phyloP scores from a whole-genome alignment of 2,888 invertebrate species.

The Masnerella sp. region DNA sequence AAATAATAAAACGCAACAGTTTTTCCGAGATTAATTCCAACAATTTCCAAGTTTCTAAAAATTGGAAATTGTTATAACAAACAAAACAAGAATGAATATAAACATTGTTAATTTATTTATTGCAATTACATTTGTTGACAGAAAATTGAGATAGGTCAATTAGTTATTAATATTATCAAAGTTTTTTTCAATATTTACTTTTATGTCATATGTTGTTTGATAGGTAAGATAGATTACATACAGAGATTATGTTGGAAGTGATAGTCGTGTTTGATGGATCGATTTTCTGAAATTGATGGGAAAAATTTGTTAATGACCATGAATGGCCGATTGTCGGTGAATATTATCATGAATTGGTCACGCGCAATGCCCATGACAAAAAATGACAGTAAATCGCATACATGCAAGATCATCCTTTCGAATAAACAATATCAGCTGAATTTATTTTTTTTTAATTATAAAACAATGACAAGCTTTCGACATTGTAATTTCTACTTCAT shows the following conservation, averaged over 20 bases:
- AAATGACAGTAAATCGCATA: conserved; percentile 11
- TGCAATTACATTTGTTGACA: too few relatives aligned
- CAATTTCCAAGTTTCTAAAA: too few relatives aligned
- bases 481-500: too few relatives aligned
- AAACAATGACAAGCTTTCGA: too few relatives aligned
- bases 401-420: conserved; percentile 1
- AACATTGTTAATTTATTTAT: too few relatives aligned
- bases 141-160: too few relatives aligned
- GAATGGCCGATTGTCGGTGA: conserved; percentile 10
- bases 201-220: background rate
- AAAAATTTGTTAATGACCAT: conserved; percentile 25
- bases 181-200: conserved; percentile 4
- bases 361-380: conserved; percentile 18
- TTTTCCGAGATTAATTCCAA: too few relatives aligned
- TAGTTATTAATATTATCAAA: too few relatives aligned
- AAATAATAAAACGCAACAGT: too few relatives aligned
- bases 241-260: background rate
- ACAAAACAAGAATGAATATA: too few relatives aligned
- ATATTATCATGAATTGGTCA: conserved; percentile 24
- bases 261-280: conserved; percentile 17
- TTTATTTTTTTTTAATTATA: too few relatives aligned
- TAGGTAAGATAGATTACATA: conserved; percentile 14
- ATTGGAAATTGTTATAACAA: too few relatives aligned
- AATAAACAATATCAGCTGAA: background rate
- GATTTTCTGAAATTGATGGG: conserved; percentile 12